Percentiles rank a stretch among this genome's conserved stretches.
These are phyloP conservation scores for Sycophila sp. DNA, from an alignment of 1,140 invertebrate species.

Conservation along the genomic window DNA sequence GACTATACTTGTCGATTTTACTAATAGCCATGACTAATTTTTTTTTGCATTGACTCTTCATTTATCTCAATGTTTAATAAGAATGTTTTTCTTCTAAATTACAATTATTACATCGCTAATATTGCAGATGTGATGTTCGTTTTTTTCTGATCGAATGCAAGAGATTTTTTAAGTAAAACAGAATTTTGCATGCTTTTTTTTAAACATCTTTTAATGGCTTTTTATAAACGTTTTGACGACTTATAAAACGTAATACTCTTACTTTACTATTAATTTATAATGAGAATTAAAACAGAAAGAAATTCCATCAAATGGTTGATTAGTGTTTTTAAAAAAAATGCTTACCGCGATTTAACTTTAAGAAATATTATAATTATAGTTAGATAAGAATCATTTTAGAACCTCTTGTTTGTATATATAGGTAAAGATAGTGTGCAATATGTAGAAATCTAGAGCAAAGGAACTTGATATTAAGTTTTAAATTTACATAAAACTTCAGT, in stretches of 20 bases:
- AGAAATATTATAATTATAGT: not conserved
- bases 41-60: constrained; percentile 34
- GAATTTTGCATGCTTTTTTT: not conserved
- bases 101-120: constrained; percentile 14
- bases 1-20: constrained; percentile 35
- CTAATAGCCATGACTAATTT: constrained; percentile 40
- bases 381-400: too few relatives aligned
- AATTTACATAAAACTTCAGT: too few relatives aligned
- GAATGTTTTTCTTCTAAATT: constrained; percentile 29
- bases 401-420: not conserved
- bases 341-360: too few relatives aligned
- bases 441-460: too few relatives aligned
- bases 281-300: too few relatives aligned
- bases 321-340: too few relatives aligned
- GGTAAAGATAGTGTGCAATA: not conserved
- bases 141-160: not conserved
- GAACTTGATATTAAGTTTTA: too few relatives aligned
- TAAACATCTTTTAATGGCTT: not conserved
- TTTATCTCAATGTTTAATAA: constrained; percentile 27
- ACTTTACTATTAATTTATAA: too few relatives aligned
- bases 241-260: too few relatives aligned
- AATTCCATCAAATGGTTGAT: too few relatives aligned
- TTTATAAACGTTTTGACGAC: too few relatives aligned
- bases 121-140: too few relatives aligned
- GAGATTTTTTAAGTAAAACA: not conserved